Percentiles rank a stretch among this genome's conserved stretches.
phyloP scores from a whole-genome alignment of 1,140 invertebrate species.

The Portunus trituberculatus region DNA sequence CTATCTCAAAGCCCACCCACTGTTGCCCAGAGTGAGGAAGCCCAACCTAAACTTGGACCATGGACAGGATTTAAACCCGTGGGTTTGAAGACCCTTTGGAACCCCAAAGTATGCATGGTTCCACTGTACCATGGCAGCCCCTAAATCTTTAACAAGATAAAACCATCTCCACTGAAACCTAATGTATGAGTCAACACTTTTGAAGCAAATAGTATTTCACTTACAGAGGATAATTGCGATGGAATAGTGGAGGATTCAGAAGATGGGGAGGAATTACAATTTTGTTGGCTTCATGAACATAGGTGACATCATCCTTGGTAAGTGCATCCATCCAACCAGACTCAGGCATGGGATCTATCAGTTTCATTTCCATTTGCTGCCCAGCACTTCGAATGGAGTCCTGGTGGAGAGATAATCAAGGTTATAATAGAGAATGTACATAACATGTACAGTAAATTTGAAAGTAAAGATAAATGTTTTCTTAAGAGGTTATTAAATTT shows the following conservation, averaged over 20 bases:
- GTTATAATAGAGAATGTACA: background rate
- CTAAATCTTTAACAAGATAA: too few species aligned
- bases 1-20: too few species aligned
- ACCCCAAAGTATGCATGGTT: too few species aligned
- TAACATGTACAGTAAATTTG: background rate
- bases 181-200: too few species aligned
- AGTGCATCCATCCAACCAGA: constrained; percentile 74
- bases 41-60: too few species aligned
- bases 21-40: too few species aligned
- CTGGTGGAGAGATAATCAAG: constrained; percentile 36
- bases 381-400: constrained; percentile 74
- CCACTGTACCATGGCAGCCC: too few species aligned
- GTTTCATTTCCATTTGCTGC: constrained; percentile 74
- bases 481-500: too few species aligned
- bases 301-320: constrained; percentile 62
- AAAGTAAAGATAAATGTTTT: too few species aligned
- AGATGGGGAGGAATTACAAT: constrained; percentile 76
- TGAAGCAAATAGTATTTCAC: background rate
- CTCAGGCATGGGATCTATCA: constrained; percentile 74
- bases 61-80: too few species aligned
- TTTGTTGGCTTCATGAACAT: constrained; percentile 74
- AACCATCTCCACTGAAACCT: too few species aligned
- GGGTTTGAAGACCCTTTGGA: too few species aligned
- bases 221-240: constrained; percentile 76
- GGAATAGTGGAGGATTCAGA: constrained; percentile 76